Conservation (phyloP, 2,888 invertebrate genomes). For the Imbricaverruca yamaguchii region DNA sequence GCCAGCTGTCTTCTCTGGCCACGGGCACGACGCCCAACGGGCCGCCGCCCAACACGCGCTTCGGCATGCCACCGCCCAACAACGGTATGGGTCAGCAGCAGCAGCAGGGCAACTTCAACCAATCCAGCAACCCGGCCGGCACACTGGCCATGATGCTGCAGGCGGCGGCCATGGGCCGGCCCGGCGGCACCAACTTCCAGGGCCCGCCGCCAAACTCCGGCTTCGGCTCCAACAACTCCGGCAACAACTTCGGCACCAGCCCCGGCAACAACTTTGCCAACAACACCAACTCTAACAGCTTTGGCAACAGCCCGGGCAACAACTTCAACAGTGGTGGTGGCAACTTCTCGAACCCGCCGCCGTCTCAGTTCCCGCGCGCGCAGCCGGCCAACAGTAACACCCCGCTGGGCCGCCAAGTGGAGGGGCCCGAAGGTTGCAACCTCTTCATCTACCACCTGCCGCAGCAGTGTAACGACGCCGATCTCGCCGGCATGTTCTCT, state of each 20-base stretch:
- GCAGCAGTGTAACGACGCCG: slow-evolving; percentile 95
- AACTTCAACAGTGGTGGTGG: too few species aligned
- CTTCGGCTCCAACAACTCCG: not conserved
- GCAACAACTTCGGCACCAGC: slow-evolving; percentile 8
- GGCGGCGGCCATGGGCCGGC: not conserved
- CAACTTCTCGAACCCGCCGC: not conserved
- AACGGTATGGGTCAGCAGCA: not conserved
- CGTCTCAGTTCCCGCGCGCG: not conserved
- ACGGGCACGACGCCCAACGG: not conserved
- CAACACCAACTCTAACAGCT: not conserved
- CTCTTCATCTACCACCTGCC: slow-evolving; percentile 99
- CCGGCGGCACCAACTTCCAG: not conserved
- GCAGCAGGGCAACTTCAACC: not conserved
- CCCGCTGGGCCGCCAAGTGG: slow-evolving; percentile 66
- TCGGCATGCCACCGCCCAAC: not conserved
- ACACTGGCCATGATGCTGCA: slow-evolving; percentile 14
- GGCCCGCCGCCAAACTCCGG: not conserved
- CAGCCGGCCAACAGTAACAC: not conserved
- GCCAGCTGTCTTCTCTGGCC: not conserved
- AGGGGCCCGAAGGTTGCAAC: slow-evolving; percentile 97
- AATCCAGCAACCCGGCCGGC: not conserved
- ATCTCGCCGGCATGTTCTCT: slow-evolving; percentile 92
- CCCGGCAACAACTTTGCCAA: not conserved
- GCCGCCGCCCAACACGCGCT: not conserved
- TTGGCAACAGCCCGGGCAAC: not conserved